Evolutionary conservation across 1,140 invertebrate genomes (phyloP).

Genomic region (Armadillidium nasatum): DNA sequence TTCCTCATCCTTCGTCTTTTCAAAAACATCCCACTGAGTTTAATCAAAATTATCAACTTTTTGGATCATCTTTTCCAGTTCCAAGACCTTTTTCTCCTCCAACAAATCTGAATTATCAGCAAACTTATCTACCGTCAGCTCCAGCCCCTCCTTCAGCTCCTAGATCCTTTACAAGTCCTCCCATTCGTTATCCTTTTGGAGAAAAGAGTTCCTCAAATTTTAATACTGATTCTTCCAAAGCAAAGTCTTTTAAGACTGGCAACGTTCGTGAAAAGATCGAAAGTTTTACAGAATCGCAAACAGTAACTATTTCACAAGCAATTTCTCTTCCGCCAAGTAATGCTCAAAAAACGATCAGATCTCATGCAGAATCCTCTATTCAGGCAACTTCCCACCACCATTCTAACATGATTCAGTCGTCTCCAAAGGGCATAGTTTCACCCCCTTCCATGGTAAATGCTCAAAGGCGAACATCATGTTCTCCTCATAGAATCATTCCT

Average conservation of each 20-base stretch:
- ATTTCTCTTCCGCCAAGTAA: neutral
- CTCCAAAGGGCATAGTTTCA: neutral
- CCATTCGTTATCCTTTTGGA: neutral
- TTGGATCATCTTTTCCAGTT: neutral
- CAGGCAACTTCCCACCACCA: neutral
- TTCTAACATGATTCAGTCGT: constrained; percentile 14
- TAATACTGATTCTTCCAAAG: too few species aligned
- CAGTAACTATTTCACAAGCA: neutral
- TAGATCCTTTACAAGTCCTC: neutral
- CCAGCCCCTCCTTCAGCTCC: neutral
- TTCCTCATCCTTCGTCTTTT: neutral
- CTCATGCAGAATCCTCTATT: neutral
- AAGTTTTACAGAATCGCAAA: neutral
- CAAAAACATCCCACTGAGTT: neutral
- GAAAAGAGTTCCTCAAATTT: neutral
- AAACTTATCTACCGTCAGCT: neutral
- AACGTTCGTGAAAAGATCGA: neutral
- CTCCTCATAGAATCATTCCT: constrained; percentile 1
- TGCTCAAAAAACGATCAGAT: neutral
- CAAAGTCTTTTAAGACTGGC: neutral
- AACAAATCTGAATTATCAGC: neutral
- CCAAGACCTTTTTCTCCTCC: neutral
- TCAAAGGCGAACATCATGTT: neutral
- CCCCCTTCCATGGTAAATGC: neutral
- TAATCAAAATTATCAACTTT: neutral